Evolutionary conservation across 1,140 invertebrate genomes (phyloP), one percentile per base, ranked within the genome.

Genomic region (Nephila pilipes): DNA sequence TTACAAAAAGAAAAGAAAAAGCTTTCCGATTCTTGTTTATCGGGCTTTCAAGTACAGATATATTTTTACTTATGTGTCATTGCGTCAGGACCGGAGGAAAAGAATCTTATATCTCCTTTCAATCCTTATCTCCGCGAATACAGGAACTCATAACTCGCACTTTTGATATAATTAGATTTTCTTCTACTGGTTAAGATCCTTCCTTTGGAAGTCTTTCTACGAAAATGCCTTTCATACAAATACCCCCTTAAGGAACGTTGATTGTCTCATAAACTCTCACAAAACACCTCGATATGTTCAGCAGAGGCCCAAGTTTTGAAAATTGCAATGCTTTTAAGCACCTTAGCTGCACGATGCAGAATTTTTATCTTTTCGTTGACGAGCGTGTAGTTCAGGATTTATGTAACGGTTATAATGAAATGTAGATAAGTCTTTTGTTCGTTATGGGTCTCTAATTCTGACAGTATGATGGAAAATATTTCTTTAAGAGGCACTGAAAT

Each of bases 151-250:
- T 75, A 75, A 75, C 36, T 75, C 69, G 69, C 69, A 20, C 69
- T 75, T 75, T 75, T 75, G 69, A 75, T 75, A 75, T 75, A 75
- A 75, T 75, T 75, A 75, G 69, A 36, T 75, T 75, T 75, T 75
- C 69, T 75, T 75, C 69, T 36, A 75, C 16, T 29, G 69, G 0
- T 36, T 20, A 18, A 20, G 22, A 22, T 6, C 4, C 58, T 60
- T 18, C 16, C 20, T 46, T 46, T 46, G 20, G 58, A 46, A 60
- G 22, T 60, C 20, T 6, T 75, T 75, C 29, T 20, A 32, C 3
- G 65, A 36, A 32, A 18, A 4, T 29, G 25, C 4, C 20, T 75
- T 75, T 75, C 32, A 75, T 36, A 75, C 69, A 75, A 75, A 36
- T 36, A 36, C 32, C 29, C n/a, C 29, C 2, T 32, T 2, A 29